Evolutionary conservation across 2,113 vertebrate species (phyloP).

Genomic region (Psittacula cyanocephala): DNA sequence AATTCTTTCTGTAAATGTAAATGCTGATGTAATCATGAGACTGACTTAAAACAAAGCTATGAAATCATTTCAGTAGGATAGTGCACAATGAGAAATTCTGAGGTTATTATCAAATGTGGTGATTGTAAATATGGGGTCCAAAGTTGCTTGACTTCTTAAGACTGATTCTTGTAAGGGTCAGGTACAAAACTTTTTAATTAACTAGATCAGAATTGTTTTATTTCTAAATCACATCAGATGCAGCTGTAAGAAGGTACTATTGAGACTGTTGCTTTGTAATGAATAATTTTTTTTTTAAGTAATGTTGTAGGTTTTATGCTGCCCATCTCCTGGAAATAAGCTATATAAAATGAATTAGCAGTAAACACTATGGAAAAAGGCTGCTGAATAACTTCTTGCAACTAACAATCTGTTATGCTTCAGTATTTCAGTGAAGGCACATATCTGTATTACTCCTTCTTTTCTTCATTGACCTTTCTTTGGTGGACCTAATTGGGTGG

Average conservation of each 20-base stretch:
- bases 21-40: not conserved
- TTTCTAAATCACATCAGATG: not conserved
- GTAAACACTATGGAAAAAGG: constrained; percentile 22
- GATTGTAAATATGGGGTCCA: not conserved
- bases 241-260: not conserved
- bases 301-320: not conserved
- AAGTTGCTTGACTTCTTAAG: not conserved
- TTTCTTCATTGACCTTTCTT: not conserved
- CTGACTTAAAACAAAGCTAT: not conserved
- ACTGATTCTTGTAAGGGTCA: not conserved
- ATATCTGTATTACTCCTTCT: not conserved
- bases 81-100: not conserved
- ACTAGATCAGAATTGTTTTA: not conserved
- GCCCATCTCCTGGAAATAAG: not conserved
- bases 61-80: not conserved
- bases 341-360: not conserved
- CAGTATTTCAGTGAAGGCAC: not conserved
- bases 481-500: not conserved
- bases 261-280: not conserved
- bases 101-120: not conserved
- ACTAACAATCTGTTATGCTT: not conserved
- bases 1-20: not conserved
- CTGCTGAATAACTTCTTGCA: not conserved
- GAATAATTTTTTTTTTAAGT: not conserved
- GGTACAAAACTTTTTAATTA: not conserved